Evolutionary conservation across 2,113 vertebrate species (phyloP), one percentile per base, ranked within the genome.

Genomic region (Cryptotis parvus): DNA sequence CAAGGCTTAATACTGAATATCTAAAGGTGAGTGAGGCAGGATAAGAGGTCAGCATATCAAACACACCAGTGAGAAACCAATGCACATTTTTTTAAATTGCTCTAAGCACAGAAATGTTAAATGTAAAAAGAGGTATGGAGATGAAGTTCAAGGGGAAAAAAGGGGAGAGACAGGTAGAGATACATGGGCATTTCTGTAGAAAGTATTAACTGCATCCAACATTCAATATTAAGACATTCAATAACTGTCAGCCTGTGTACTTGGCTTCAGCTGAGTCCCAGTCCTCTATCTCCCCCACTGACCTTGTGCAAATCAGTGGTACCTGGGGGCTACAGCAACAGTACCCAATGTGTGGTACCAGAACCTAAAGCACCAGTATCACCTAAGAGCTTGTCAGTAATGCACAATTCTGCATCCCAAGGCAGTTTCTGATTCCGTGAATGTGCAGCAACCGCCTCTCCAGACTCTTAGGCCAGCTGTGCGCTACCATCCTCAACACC

Each of bases 11-110:
- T n/a, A n/a, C n/a, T n/a, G n/a, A n/a, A 14, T 49, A 9, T 49
- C 45, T 49, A 9, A 49, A 49, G 45, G 14, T 49, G 14, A 49
- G 5, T 49, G 45, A 49, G 45, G 41, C 65, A 55, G 12, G 35
- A 76, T 41, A 45, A 83, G 81, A 87, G 52, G 33, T 18, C 49
- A 77, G 37, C 43, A 83, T 22, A 27, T 83, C 45, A 88, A 89
- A n/a, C n/a, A n/a, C n/a, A n/a, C n/a, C n/a, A n/a, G n/a, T n/a
- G n/a, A n/a, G n/a, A n/a, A n/a, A 70, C 37, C 26, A 79, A 16
- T 14, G 49, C 14, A 70, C n/a, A 26, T n/a, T 58, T 65, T 82
- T 43, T 31, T 49, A 49, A 69, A 78, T 29, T 55, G 18, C 11
- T 52, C 4, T 58, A 89, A 31, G 31, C 43, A 66, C 55, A 52